These are phyloP conservation scores for Chrosomus eos DNA, from an alignment of 2,797 vertebrate species.

Conservation along the genomic window DNA sequence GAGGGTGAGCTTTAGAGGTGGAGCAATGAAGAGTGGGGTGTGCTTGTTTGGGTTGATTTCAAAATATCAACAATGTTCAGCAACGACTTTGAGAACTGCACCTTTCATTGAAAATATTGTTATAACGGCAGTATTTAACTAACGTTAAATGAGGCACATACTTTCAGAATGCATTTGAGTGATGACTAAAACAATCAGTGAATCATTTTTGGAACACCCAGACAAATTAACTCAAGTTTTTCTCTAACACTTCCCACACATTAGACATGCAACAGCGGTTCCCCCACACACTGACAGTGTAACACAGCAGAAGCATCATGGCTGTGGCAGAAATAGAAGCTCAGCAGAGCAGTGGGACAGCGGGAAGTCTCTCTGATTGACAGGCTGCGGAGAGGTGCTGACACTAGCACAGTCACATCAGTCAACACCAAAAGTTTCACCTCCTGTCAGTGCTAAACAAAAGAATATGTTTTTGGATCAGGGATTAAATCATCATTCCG, in stretches of 20 bases:
- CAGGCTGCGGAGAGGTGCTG: conserved; percentile 50
- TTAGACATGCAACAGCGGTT: conserved; percentile 10
- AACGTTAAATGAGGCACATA: background rate
- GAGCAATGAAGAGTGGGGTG: too few species aligned
- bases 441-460: conserved; percentile 12
- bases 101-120: background rate
- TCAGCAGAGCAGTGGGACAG: conserved; percentile 47
- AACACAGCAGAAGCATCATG: conserved; percentile 39
- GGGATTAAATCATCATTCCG: background rate
- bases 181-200: background rate
- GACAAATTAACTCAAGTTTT: background rate
- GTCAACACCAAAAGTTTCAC: conserved; percentile 32
- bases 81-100: too few species aligned
- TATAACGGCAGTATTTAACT: background rate
- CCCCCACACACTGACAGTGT: conserved; percentile 31
- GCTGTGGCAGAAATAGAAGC: conserved; percentile 54
- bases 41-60: too few species aligned
- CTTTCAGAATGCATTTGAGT: background rate
- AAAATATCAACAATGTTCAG: too few species aligned
- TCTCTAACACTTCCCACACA: background rate
- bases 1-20: too few species aligned
- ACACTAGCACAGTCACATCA: conserved; percentile 42
- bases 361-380: conserved; percentile 51
- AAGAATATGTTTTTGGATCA: conserved; percentile 21
- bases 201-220: conserved; percentile 6